Base-by-base conservation (phyloP, 2,888 invertebrate genomes). In the Carcina quercana region DNA sequence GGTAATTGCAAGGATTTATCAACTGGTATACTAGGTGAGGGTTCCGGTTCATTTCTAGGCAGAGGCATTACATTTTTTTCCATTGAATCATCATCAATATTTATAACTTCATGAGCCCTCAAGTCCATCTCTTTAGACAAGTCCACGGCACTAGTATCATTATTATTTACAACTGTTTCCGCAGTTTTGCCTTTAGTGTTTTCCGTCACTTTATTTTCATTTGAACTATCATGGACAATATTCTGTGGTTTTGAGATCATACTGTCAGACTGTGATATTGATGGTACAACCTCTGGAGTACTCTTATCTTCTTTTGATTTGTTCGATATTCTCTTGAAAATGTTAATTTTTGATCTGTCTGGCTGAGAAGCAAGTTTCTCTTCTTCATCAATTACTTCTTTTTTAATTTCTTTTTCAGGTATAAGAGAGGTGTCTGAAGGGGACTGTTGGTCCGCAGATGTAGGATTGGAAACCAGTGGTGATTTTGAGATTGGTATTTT, bases 261-360 rank as follows among this genome's bases (percentile, higher is more conserved):
- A 43, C 53, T 44, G 47, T 80, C 76, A 65, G 73, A 67, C 49
- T 70, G 73, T 57, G 59, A 47, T 56, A 74, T 80, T 37, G 79
- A 76, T 47, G 65, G 56, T 36, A 69, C 65, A 71, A 71, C 66
- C 63, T 82, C 82, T 43, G 68, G 60, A 62, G 62, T 50, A 42
- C 35, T 54, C 59, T 85, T 87, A 50, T 89, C 90, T 53, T 88
- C 87, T 68, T 89, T 90, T 14, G 88, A 88, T 67, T 91, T 91
- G 59, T 89, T 88, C 38, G 94, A 90, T 64, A 95, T 93, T 73
- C 94, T 93, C 64, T 94, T 95, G 59, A 95, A 92, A 60, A 95
- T 93, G 76, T 93, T 94, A 22, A 94, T 80, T 64, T 95, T 95
- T 67, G 91, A 92, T 69, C 91, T 91, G 63, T 94, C 93, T 0